Conservation (phyloP, 37 sponge, comb jelly and placozoan genomes). For the Mnemiopsis leidyi region DNA sequence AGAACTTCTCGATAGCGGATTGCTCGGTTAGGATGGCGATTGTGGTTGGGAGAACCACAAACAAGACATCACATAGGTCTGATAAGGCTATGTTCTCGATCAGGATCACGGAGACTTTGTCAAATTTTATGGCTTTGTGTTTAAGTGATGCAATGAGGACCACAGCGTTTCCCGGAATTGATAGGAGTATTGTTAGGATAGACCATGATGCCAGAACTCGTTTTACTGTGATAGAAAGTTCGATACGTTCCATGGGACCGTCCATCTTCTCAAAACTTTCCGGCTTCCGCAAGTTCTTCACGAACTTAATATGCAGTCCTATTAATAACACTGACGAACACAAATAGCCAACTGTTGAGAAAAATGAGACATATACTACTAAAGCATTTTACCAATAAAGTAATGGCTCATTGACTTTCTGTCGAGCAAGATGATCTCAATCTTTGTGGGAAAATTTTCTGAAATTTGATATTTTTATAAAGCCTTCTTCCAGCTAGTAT, state of each 20-base stretch:
- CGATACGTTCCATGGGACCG: not conserved
- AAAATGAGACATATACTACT: too few relatives aligned
- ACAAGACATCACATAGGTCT: not conserved
- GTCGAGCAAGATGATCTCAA: too few relatives aligned
- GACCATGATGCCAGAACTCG: not conserved
- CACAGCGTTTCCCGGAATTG: not conserved
- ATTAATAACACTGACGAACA: too few relatives aligned
- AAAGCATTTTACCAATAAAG: too few relatives aligned
- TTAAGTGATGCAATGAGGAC: not conserved
- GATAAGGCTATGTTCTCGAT: not conserved
- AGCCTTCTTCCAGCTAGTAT: too few relatives aligned
- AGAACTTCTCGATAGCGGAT: not conserved
- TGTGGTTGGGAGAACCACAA: not conserved
- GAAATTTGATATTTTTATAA: too few relatives aligned
- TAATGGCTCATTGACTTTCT: too few relatives aligned
- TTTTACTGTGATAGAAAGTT: not conserved
- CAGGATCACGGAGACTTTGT: not conserved
- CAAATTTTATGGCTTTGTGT: conserved; percentile 15
- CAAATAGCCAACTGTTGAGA: too few relatives aligned
- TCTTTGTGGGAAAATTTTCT: too few relatives aligned
- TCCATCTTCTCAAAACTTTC: too few relatives aligned
- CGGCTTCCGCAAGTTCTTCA: too few relatives aligned
- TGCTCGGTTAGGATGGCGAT: not conserved
- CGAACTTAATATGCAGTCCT: too few relatives aligned
- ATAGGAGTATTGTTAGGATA: not conserved